These are phyloP conservation scores for Sinotaia quadrata DNA, from an alignment of 2,888 invertebrate genomes.

Conservation along the genomic window DNA sequence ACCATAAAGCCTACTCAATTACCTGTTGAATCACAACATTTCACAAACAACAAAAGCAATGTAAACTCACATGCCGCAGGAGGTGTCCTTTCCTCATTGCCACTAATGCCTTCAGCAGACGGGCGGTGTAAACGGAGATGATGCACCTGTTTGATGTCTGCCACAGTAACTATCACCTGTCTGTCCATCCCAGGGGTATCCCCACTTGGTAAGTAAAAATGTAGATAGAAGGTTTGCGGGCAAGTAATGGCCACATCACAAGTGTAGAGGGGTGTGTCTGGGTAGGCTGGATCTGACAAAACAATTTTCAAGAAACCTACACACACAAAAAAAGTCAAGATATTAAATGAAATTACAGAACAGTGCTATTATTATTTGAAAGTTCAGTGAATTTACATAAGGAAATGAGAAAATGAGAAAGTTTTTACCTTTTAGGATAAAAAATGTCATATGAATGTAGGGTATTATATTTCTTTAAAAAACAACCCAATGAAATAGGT, in stretches of 20 bases:
- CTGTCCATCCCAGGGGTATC: conserved; percentile 51
- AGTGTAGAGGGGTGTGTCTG: conserved; percentile 53
- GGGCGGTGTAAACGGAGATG: conserved; percentile 50
- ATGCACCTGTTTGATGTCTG: conserved; percentile 44
- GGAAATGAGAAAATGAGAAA: too few relatives aligned
- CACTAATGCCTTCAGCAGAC: conserved; percentile 15
- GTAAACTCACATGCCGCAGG: neutral
- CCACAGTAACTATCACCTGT: conserved; percentile 49
- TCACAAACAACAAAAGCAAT: neutral
- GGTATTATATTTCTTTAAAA: too few relatives aligned
- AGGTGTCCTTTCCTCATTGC: conserved; percentile 17
- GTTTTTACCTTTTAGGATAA: too few relatives aligned
- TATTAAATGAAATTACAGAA: neutral
- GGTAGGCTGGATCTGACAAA: conserved; percentile 61
- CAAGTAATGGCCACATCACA: conserved; percentile 64
- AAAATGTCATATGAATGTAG: too few relatives aligned
- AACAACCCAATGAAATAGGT: too few relatives aligned
- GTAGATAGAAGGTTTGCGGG: conserved; percentile 57
- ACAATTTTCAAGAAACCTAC: conserved; percentile 63
- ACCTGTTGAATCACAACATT: conserved; percentile 2
- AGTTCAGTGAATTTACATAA: neutral
- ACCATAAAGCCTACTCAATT: too few relatives aligned
- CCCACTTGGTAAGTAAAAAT: conserved; percentile 60
- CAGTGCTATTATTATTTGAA: neutral
- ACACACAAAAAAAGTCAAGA: conserved; percentile 3